Evolutionary conservation across 92 coral and sea anemone species (phyloP).

Genomic region (Umimayanthus kanabou): DNA sequence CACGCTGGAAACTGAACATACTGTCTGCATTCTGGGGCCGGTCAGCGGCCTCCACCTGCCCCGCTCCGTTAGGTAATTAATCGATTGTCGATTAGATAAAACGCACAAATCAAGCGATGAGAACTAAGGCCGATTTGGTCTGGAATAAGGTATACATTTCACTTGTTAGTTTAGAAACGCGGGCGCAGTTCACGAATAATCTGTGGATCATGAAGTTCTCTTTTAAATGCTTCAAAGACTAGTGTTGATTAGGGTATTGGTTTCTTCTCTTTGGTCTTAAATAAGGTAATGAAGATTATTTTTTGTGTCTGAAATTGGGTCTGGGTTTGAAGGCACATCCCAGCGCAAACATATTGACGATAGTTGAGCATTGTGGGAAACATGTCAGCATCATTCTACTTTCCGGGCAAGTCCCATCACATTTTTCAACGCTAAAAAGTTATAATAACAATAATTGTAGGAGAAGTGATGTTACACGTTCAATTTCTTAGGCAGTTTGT

Average conservation of each 20-base stretch:
- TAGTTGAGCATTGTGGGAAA: neutral
- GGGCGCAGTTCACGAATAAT: neutral
- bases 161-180: neutral
- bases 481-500: too few species aligned
- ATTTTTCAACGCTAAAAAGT: too few species aligned
- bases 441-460: too few species aligned
- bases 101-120: neutral
- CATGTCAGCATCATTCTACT: too few species aligned
- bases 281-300: neutral
- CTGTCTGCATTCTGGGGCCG: slow-evolving; percentile 94
- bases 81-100: neutral
- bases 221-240: too few species aligned
- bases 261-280: neutral
- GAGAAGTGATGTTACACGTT: too few species aligned
- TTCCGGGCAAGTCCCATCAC: too few species aligned
- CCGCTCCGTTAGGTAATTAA: slow-evolving; percentile 70
- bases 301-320: neutral
- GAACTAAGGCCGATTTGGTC: neutral
- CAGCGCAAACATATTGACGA: neutral
- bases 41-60: slow-evolving; percentile 85
- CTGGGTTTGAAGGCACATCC: neutral
- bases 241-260: neutral
- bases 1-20: slow-evolving; percentile 84
- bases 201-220: neutral
- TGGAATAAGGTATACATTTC: neutral